Conservation (phyloP, 2,113 vertebrate species). For the Tympanuchus pallidicinctus region DNA sequence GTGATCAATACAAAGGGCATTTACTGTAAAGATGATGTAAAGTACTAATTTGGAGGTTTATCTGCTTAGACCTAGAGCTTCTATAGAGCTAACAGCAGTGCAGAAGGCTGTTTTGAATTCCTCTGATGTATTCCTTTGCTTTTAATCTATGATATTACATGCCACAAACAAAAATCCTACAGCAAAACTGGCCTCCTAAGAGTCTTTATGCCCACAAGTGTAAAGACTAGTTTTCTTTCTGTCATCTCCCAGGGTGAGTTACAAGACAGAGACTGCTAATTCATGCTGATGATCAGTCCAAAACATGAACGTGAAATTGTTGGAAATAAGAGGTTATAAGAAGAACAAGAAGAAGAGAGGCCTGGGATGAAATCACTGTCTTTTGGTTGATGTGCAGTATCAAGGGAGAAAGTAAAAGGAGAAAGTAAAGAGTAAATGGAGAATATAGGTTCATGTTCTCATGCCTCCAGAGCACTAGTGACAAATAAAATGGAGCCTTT, state of each 20-base stretch:
- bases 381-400: not conserved
- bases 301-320: not conserved
- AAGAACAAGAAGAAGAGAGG: not conserved
- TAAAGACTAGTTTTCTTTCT: not conserved
- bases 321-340: not conserved
- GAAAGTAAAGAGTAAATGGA: not conserved
- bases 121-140: not conserved
- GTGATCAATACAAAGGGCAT: fast-evolving
- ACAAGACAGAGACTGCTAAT: not conserved
- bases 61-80: not conserved
- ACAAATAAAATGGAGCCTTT: not conserved
- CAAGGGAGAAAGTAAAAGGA: not conserved
- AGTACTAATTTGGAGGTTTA: not conserved
- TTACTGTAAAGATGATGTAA: not conserved
- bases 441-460: not conserved
- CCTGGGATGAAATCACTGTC: not conserved
- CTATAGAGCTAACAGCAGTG: not conserved
- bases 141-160: not conserved
- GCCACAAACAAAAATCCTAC: not conserved
- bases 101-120: fast-evolving
- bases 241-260: not conserved
- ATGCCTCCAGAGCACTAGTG: not conserved
- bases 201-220: fast-evolving
- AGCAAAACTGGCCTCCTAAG: not conserved
- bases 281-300: not conserved